phyloP scores from a whole-genome alignment of 2,888 invertebrate genomes.

The Bombylius major region DNA sequence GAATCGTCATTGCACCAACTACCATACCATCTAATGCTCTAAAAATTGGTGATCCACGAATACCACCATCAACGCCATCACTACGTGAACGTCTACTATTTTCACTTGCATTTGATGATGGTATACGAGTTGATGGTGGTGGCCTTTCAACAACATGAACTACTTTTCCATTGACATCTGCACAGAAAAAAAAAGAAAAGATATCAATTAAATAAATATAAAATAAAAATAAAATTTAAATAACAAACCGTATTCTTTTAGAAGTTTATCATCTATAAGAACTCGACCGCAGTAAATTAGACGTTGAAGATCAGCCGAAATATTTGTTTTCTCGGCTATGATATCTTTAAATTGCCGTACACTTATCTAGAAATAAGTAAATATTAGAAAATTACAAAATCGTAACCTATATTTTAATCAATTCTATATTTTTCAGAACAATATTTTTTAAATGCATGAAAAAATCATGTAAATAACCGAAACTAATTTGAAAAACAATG shows the following conservation, averaged over 20 bases:
- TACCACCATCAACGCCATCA: conserved; percentile 27
- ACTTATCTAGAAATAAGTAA: conserved; percentile 47
- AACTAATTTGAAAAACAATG: no score
- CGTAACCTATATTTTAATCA: no score
- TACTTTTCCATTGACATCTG: conserved; percentile 83
- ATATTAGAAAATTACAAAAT: neutral
- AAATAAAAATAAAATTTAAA: neutral
- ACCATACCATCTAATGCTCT: conserved; percentile 35
- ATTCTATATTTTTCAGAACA: no score
- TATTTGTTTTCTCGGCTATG: conserved; percentile 63
- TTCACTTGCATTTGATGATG: conserved; percentile 20
- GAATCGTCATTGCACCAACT: conserved; percentile 36
- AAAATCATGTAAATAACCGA: no score
- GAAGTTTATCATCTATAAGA: conserved; percentile 71
- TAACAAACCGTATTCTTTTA: conserved; percentile 64
- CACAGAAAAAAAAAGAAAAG: conserved; percentile 9
- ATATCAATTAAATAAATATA: neutral
- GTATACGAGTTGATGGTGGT: conserved; percentile 48
- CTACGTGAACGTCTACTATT: conserved; percentile 32
- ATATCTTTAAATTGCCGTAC: conserved; percentile 69
- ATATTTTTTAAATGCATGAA: no score
- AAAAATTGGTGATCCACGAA: conserved; percentile 30
- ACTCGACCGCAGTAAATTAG: conserved; percentile 93
- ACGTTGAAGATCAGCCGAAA: conserved; percentile 71
- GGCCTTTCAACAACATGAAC: conserved; percentile 83